phyloP scores from a whole-genome alignment of 1,140 invertebrate species.

The Micrasema minimum region DNA sequence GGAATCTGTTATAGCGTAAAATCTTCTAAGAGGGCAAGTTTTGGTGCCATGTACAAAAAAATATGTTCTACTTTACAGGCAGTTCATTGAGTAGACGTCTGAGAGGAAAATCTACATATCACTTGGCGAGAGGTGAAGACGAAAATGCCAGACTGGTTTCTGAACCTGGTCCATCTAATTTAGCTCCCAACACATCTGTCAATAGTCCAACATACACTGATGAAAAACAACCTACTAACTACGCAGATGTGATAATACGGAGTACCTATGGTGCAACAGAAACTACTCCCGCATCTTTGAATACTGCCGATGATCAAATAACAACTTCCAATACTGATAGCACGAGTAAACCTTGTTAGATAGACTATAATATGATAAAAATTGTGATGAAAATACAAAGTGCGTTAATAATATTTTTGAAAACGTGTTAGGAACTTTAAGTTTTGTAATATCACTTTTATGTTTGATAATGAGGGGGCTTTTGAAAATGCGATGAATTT shows the following conservation, averaged over 20 bases:
- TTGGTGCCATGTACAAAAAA: no score
- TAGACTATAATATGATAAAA: no score
- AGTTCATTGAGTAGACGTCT: conserved; percentile 79
- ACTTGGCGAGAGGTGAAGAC: conserved; percentile 72
- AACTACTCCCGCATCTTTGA: conserved; percentile 36
- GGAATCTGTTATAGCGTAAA: no score
- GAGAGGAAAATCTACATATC: conserved; percentile 77
- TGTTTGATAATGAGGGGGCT: no score
- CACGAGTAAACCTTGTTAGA: conserved; percentile 47
- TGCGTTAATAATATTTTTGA: no score
- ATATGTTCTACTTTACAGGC: conserved; percentile 56
- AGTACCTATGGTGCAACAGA: conserved; percentile 50
- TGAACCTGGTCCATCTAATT: conserved; percentile 58
- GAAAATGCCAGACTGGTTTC: conserved; percentile 64
- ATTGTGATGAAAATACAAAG: no score
- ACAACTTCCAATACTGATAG: conserved; percentile 19
- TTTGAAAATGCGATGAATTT: no score
- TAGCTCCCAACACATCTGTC: conserved; percentile 58
- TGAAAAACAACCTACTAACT: conserved; percentile 31
- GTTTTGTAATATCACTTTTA: no score
- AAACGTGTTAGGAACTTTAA: no score
- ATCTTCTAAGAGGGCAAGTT: no score
- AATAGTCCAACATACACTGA: conserved; percentile 52
- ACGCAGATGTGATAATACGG: conserved; percentile 43
- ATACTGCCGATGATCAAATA: conserved; percentile 23